Evolutionary conservation across 2,797 vertebrate genomes (phyloP), one percentile per base, ranked within the genome.

Genomic region (Pristis pectinata): DNA sequence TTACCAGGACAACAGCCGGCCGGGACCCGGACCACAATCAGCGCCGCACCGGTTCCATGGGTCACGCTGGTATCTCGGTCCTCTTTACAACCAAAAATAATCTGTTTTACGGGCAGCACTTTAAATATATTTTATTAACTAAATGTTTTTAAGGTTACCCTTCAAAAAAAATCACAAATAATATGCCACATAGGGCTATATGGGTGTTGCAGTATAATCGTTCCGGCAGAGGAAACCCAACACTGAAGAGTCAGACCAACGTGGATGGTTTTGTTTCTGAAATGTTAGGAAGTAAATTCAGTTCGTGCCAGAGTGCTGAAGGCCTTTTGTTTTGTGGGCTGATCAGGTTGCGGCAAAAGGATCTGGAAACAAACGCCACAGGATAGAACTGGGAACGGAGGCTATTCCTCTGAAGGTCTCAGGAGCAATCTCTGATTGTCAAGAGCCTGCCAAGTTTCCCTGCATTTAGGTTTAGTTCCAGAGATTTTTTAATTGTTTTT

Each of bases 1-100:
- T 96, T 95, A 82, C 64, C 95, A 76, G n/a, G 82, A 76, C 53
- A 94, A 91, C 92, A 0, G 92, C 4, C 95, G 94, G 59, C 91
- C 0, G 89, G 6, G 64, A 37, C 91, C 91, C 92, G 92, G 87
- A 91, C 7, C 87, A 17, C 17, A n/a, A 64, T 91, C 59, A 19
- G 15, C 37, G 87, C 15, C 0, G 19, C 59, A 91, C 87, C 87
- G n/a, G 59, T 30, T 11, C 87, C 8, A 1, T 44, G 59, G 94
- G 83, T 87, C 80, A 93, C 67, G 2, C 70, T 3, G n/a, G 1
- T 83, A 91, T 17, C 56, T 24, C 59, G 0, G 9, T 22, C 11
- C 17, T 10, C 4, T 2, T 11, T 10, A 53, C 3, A 1, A 37
- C 0, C 5, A 1, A 17, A n/a, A 89, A 89, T n/a, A 15, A 61